phyloP scores from a whole-genome alignment of 1,140 invertebrate genomes.

The Acromyrmex heyeri region DNA sequence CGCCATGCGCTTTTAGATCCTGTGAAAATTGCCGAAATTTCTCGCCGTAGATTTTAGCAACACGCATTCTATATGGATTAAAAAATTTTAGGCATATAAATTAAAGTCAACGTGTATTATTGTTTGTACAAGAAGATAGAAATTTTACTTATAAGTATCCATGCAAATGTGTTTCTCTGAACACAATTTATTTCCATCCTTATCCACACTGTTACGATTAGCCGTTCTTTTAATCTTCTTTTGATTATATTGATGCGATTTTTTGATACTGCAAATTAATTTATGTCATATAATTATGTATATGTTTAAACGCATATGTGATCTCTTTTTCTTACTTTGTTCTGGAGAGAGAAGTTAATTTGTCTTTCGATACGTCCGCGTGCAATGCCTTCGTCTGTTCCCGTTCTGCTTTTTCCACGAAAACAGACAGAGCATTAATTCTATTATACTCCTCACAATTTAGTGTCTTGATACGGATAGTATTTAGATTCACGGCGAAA shows the following conservation, averaged over 20 bases:
- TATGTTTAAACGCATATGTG: not conserved
- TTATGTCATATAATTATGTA: not conserved
- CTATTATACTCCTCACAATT: constrained; percentile 54
- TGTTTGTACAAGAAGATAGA: not conserved
- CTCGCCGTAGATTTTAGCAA: constrained; percentile 45
- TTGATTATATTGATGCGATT: not conserved
- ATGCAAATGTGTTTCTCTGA: not conserved
- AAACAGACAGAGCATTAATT: constrained; percentile 43
- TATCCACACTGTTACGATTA: not conserved
- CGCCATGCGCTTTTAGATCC: not conserved
- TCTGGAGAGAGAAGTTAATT: not conserved
- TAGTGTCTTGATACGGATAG: not conserved
- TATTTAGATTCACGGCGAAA: constrained; percentile 17
- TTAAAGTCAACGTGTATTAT: not conserved
- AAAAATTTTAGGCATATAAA: not conserved
- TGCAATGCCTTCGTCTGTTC: not conserved
- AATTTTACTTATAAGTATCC: constrained; percentile 29
- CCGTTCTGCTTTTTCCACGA: not conserved
- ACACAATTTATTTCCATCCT: not conserved
- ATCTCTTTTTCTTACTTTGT: not conserved
- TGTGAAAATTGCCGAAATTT: constrained; percentile 37
- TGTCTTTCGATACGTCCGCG: not conserved
- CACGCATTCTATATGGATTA: constrained; percentile 28
- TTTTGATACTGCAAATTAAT: constrained; percentile 18
- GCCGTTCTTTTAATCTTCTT: not conserved